Conservation (phyloP, 2,113 vertebrate species). For the Protobothrops mucrosquamatus region DNA sequence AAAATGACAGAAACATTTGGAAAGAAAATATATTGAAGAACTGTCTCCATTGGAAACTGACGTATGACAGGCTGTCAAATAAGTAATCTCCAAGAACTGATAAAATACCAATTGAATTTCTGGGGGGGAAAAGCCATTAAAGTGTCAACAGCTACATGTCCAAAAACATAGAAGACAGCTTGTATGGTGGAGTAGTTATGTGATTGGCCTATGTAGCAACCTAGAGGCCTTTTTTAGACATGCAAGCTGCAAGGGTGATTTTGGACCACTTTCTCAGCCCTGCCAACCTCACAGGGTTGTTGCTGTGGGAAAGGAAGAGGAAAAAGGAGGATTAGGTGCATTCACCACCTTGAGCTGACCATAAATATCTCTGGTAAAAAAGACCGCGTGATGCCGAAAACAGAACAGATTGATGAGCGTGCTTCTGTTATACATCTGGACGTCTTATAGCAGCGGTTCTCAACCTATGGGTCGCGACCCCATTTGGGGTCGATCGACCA, state of each 20-base stretch:
- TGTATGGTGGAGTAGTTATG: background rate
- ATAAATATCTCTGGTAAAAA: too few species aligned
- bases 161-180: background rate
- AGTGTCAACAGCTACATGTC: background rate
- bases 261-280: background rate
- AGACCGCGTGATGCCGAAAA: too few species aligned
- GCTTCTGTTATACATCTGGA: background rate
- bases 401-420: too few species aligned
- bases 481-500: too few species aligned
- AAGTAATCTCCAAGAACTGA: background rate
- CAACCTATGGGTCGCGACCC: too few species aligned
- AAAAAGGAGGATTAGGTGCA: too few species aligned
- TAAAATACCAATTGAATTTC: background rate
- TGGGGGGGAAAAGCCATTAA: background rate
- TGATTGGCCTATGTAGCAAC: background rate
- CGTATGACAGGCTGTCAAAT: background rate
- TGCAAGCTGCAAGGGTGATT: background rate
- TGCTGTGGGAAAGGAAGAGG: background rate
- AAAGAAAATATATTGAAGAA: background rate
- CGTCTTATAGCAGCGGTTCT: too few species aligned
- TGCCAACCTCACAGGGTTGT: background rate
- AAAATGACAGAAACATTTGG: background rate
- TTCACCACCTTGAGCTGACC: too few species aligned
- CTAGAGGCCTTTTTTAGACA: background rate
- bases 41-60: background rate